Base-by-base conservation (phyloP, 2,888 invertebrate species). In the Oithona nana region DNA sequence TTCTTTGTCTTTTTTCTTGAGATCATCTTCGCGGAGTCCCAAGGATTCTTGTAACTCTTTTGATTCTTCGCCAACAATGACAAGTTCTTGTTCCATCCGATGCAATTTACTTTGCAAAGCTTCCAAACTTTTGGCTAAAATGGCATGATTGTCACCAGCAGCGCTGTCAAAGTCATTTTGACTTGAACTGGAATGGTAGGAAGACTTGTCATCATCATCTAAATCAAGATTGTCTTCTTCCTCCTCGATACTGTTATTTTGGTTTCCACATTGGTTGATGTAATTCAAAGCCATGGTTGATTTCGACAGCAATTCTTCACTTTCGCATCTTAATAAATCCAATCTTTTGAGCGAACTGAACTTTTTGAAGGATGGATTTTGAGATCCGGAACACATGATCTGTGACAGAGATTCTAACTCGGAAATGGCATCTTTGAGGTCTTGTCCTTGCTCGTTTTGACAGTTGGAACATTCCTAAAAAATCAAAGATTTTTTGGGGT, bases 1-100 rank as follows among this genome's bases (percentile, higher is more conserved):
- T n/a, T 48, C 59, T 49, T 59, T 48, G 24, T 59, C 57, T 29
- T 57, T 57, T n/a, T 1, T 3, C 3, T 57, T 28, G n/a, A 57
- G n/a, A 57, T 22, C 28, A 1, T 24, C 2, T 57, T 57, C 28
- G n/a, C 28, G n/a, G 20, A n/a, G n/a, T 13, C 24, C 8, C 11
- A 57, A 22, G 2, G n/a, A n/a, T 22, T 57, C 57, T n/a, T 57
- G 57, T n/a, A 57, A 29, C n/a, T 57, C 57, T 28, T 57, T 57
- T 26, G 28, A 28, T 29, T 57, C 57, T 20, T 57, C 57, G 1
- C 57, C 57, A 13, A 57, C 57, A n/a, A 57, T 26, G 28, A 26
- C 28, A 8, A 57, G 20, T 20, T 57, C 57, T 28, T 57, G 24
- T 29, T 57, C 57, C 57, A 57, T 57, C 4, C 28, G 24, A 28